Percentiles rank a stretch among this genome's conserved stretches.
phyloP scores from a whole-genome alignment of 2,113 vertebrate genomes.

The Climacteris rufus region DNA sequence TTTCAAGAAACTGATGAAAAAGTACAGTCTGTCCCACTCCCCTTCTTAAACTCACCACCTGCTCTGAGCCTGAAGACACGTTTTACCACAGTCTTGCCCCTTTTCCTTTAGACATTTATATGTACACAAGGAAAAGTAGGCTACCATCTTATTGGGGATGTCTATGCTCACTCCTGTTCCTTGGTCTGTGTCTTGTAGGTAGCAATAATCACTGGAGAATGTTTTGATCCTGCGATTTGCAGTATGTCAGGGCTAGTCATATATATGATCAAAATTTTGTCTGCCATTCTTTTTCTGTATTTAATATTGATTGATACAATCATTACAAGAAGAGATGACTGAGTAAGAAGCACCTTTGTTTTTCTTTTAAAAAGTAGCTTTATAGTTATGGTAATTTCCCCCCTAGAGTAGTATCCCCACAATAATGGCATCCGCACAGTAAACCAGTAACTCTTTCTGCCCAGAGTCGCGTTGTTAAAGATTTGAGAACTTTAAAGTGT shows the following conservation, averaged over 20 bases:
- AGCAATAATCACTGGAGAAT: neutral
- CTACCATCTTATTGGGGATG: neutral
- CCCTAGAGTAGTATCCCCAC: neutral
- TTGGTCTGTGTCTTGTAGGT: neutral
- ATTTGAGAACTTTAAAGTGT: neutral
- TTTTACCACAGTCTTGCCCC: neutral
- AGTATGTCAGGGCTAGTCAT: neutral
- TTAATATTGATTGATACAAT: neutral
- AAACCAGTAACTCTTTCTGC: neutral
- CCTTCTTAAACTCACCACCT: neutral
- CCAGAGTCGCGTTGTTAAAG: neutral
- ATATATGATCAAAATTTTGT: neutral
- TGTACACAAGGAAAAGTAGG: rapidly evolving
- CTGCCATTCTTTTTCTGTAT: neutral
- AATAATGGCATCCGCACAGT: neutral
- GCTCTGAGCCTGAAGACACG: neutral
- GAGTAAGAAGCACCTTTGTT: neutral
- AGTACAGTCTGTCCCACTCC: neutral
- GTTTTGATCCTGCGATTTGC: neutral
- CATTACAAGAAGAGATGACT: neutral
- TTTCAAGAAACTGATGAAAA: neutral
- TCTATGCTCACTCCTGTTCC: neutral
- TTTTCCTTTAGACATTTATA: neutral
- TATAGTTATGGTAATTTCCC: neutral
- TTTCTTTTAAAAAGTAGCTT: neutral